Evolutionary conservation across 2,888 invertebrate genomes (phyloP).

Genomic region (Lithophane leautieri): DNA sequence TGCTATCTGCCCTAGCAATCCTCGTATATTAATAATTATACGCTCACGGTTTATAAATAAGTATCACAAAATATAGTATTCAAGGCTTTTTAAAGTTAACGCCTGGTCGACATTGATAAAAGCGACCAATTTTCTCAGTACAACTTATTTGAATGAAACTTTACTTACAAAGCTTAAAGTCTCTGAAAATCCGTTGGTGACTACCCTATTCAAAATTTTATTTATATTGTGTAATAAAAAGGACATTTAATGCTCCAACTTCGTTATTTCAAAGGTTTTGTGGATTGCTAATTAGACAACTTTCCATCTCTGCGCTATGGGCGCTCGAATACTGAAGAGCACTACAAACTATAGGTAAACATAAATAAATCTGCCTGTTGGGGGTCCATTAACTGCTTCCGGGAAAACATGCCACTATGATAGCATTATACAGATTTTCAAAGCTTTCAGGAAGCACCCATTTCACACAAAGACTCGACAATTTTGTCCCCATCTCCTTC

Average conservation of each 20-base stretch:
- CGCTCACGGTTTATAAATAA: background rate
- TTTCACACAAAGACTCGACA: slow-evolving; percentile 15
- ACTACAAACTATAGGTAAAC: slow-evolving; percentile 41
- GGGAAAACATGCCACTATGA: slow-evolving; percentile 25
- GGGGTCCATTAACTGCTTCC: slow-evolving; percentile 40
- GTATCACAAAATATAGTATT: background rate
- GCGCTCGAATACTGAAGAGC: slow-evolving; percentile 75
- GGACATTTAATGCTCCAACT: slow-evolving; percentile 69
- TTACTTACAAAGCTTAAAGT: slow-evolving; percentile 17
- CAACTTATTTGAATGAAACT: slow-evolving; percentile 23
- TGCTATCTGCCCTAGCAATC: background rate
- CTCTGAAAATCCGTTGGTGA: slow-evolving; percentile 23
- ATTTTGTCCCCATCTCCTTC: background rate
- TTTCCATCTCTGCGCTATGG: slow-evolving; percentile 77
- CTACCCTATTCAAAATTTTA: slow-evolving; percentile 20
- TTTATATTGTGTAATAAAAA: slow-evolving; percentile 63
- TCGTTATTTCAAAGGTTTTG: slow-evolving; percentile 75
- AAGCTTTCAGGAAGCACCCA: slow-evolving; percentile 25
- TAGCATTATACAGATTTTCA: slow-evolving; percentile 18
- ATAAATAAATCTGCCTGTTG: slow-evolving; percentile 35
- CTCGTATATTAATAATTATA: background rate
- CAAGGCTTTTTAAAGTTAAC: slow-evolving; percentile 12
- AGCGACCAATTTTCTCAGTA: slow-evolving; percentile 19
- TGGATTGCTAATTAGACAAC: slow-evolving; percentile 85
- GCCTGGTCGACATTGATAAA: slow-evolving; percentile 25